Conservation (phyloP, 2,888 invertebrate species). For the Pilophorus perplexus region DNA sequence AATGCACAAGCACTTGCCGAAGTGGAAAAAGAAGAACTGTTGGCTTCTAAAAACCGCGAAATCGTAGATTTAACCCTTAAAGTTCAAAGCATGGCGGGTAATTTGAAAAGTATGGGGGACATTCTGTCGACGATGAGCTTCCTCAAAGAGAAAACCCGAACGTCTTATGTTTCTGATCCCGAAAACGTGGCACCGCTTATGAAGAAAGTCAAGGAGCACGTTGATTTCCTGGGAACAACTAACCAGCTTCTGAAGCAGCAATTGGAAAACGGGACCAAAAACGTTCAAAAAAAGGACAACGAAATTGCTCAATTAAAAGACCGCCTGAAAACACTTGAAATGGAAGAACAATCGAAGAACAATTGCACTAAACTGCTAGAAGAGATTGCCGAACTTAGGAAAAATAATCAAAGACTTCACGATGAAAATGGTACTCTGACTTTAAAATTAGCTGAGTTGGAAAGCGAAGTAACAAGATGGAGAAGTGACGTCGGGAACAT, state of each 20-base stretch:
- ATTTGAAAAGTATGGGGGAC: neutral
- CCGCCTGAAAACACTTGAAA: neutral
- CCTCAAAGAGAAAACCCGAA: neutral
- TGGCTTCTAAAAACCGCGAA: constrained; percentile 14
- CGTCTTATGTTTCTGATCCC: neutral
- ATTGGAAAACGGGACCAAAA: neutral
- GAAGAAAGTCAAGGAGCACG: constrained; percentile 23
- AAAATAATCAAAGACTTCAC: too few species aligned
- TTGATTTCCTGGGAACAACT: constrained; percentile 2
- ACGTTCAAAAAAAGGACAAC: neutral
- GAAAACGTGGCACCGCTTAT: constrained; percentile 5
- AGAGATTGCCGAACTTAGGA: too few species aligned
- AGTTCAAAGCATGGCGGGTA: constrained; percentile 46
- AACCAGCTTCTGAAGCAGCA: constrained; percentile 10
- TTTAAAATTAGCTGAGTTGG: neutral
- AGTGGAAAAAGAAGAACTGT: constrained; percentile 14
- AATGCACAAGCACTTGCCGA: constrained; percentile 28
- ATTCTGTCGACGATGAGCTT: neutral
- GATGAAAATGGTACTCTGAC: constrained; percentile 3
- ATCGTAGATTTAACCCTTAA: constrained; percentile 13
- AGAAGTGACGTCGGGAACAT: too few species aligned
- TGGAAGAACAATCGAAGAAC: too few species aligned
- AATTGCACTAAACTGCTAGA: too few species aligned
- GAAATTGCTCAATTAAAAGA: neutral
- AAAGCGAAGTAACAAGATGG: neutral